Evolutionary conservation across 2,888 invertebrate genomes (phyloP).

Genomic region (Drosophila algonquin): DNA sequence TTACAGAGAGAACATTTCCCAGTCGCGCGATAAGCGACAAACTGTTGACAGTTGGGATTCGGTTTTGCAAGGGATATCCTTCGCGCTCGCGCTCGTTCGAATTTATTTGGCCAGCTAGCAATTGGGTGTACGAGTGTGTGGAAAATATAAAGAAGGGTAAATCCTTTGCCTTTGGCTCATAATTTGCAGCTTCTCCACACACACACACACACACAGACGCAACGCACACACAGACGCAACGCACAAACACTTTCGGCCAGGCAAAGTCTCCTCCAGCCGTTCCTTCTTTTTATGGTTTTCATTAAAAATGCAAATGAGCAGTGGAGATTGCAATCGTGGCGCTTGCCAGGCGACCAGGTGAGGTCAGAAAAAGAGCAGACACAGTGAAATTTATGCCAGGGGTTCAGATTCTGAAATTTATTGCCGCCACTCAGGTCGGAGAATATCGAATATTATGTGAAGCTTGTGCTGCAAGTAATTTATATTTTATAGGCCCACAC

Average conservation of each 20-base stretch:
- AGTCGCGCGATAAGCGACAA: constrained; percentile 43
- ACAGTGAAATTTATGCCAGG: constrained; percentile 68
- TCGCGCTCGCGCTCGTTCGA: neutral
- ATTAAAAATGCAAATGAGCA: constrained; percentile 77
- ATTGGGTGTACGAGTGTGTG: constrained; percentile 14
- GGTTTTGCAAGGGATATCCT: constrained; percentile 24
- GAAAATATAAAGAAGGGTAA: constrained; percentile 14
- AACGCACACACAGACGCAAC: too few species aligned
- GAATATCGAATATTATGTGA: constrained; percentile 17
- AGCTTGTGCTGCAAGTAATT: constrained; percentile 10
- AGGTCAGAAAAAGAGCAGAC: constrained; percentile 36
- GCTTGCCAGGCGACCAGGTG: constrained; percentile 52
- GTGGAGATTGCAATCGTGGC: constrained; percentile 65
- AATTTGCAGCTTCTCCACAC: constrained; percentile 53
- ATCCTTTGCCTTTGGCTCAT: constrained; percentile 54
- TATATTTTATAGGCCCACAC: neutral
- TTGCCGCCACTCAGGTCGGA: constrained; percentile 25
- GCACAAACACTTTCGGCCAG: constrained; percentile 28
- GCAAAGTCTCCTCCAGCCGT: constrained; percentile 10
- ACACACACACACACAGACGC: constrained; percentile 6
- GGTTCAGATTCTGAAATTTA: constrained; percentile 49
- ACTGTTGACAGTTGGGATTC: constrained; percentile 48
- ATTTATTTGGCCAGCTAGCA: constrained; percentile 40
- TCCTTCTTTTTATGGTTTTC: constrained; percentile 61
- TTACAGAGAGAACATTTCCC: constrained; percentile 41